Conservation (phyloP, 2,888 invertebrate genomes). For the Augiades crinisus region DNA sequence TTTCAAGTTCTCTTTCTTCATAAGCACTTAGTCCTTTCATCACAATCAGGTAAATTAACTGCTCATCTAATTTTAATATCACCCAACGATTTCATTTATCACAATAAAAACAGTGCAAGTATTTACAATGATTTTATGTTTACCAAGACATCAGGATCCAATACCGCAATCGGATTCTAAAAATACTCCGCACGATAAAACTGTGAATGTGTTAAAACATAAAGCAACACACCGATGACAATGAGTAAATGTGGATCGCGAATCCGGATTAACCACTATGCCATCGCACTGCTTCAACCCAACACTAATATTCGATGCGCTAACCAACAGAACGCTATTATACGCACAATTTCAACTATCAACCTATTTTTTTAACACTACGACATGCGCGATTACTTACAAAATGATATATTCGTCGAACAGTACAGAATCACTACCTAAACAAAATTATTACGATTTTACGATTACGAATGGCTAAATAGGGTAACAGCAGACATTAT, state of each 20-base stretch:
- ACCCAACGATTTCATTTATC: constrained; percentile 39
- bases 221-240: constrained; percentile 68
- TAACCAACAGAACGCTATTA: background rate
- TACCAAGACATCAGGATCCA: constrained; percentile 66
- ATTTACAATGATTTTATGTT: constrained; percentile 54
- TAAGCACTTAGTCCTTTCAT: constrained; percentile 53
- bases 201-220: constrained; percentile 66
- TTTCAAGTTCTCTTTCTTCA: constrained; percentile 48
- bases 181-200: constrained; percentile 77
- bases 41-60: constrained; percentile 37
- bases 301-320: constrained; percentile 17
- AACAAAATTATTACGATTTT: background rate
- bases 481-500: background rate
- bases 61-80: constrained; percentile 40
- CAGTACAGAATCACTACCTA: constrained; percentile 5
- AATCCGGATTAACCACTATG: constrained; percentile 63
- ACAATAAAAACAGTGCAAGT: constrained; percentile 39
- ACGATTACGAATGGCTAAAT: constrained; percentile 2
- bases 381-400: constrained; percentile 14
- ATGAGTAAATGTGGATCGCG: constrained; percentile 58
- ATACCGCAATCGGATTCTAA: constrained; percentile 68
- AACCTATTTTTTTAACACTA: constrained; percentile 8
- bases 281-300: constrained; percentile 33
- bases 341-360: constrained; percentile 3
- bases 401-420: constrained; percentile 14